phyloP scores from a whole-genome alignment of 1,140 invertebrate species.

The Drosophila repletoides region DNA sequence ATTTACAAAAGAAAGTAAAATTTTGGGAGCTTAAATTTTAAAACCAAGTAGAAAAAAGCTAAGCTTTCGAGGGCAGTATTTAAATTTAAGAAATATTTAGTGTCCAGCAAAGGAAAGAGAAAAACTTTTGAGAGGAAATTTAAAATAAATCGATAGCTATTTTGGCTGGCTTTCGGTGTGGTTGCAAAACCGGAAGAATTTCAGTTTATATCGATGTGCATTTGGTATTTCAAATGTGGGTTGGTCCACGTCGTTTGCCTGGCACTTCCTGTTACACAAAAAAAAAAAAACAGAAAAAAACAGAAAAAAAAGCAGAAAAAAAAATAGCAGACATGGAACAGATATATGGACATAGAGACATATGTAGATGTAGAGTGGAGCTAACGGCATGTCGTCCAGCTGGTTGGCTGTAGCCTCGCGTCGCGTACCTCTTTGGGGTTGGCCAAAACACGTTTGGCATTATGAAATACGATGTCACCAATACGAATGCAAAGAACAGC shows the following conservation, averaged over 20 bases:
- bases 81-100: too few relatives aligned
- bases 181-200: conserved; percentile 68
- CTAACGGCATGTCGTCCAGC: conserved; percentile 63
- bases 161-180: neutral
- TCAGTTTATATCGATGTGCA: conserved; percentile 16
- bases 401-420: too few relatives aligned
- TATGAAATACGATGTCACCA: conserved; percentile 75
- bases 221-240: conserved; percentile 60
- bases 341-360: conserved; percentile 8
- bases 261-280: conserved; percentile 71
- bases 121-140: neutral
- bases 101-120: too few relatives aligned
- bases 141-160: too few relatives aligned
- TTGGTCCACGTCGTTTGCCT: conserved; percentile 51
- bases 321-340: conserved; percentile 47
- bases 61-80: too few relatives aligned
- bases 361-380: conserved; percentile 20
- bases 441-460: conserved; percentile 70
- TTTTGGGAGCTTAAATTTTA: conserved; percentile 1
- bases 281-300: conserved; percentile 5
- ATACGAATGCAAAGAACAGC: conserved; percentile 40
- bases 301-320: conserved; percentile 4
- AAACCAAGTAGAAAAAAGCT: too few relatives aligned
- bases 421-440: conserved; percentile 50
- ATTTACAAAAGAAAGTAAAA: conserved; percentile 43